Evolutionary conservation across 1,140 invertebrate genomes (phyloP).

Genomic region (Drosophila tsacasi): DNA sequence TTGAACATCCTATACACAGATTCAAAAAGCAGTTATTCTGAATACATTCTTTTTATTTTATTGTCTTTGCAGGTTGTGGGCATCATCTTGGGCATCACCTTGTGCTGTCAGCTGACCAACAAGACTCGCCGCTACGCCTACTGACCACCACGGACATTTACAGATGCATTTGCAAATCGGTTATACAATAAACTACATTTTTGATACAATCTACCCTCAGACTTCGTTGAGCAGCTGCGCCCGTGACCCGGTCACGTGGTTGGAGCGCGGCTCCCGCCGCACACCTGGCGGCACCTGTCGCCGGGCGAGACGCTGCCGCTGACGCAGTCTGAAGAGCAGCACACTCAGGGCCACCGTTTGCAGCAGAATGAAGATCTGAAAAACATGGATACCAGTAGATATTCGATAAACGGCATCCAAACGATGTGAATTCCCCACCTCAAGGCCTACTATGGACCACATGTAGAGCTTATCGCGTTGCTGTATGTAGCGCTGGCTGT

Average conservation of each 20-base stretch:
- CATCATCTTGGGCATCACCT: slow-evolving; percentile 67
- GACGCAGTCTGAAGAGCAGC: slow-evolving; percentile 62
- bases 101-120: slow-evolving; percentile 75
- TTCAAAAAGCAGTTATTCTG: not conserved
- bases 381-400: not conserved
- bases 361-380: slow-evolving; percentile 65
- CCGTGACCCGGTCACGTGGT: slow-evolving; percentile 62
- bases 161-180: slow-evolving; percentile 46
- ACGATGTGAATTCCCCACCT: slow-evolving; percentile 51
- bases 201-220: slow-evolving; percentile 33
- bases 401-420: not conserved
- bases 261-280: slow-evolving; percentile 61
- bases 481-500: slow-evolving; percentile 48
- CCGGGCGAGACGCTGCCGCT: slow-evolving; percentile 32
- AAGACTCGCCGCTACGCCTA: slow-evolving; percentile 72
- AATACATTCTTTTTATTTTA: not conserved
- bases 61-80: slow-evolving; percentile 57
- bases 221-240: slow-evolving; percentile 57
- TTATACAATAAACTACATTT: slow-evolving; percentile 57
- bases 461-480: slow-evolving; percentile 72
- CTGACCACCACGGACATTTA: slow-evolving; percentile 44
- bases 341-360: slow-evolving; percentile 59
- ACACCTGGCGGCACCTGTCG: slow-evolving; percentile 70
- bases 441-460: slow-evolving; percentile 75
- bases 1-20: not conserved